Evolutionary conservation across 2,888 invertebrate species (phyloP).

Genomic region (Dendrolimus houi): DNA sequence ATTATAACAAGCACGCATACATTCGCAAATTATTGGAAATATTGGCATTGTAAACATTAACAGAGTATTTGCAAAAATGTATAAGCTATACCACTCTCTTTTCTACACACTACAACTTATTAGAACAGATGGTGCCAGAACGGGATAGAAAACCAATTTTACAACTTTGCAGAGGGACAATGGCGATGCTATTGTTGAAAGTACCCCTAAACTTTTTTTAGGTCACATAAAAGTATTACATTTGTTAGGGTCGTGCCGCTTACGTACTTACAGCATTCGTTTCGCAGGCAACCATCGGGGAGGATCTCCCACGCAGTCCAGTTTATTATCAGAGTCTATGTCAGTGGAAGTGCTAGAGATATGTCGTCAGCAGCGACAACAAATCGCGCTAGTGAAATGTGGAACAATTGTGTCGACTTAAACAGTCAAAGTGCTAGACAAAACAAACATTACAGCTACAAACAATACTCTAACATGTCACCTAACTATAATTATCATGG

Average conservation of each 20-base stretch:
- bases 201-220: constrained; percentile 74
- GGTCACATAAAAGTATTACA: constrained; percentile 74
- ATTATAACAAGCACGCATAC: constrained; percentile 39
- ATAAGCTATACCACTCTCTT: constrained; percentile 36
- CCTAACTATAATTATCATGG: constrained; percentile 44
- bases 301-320: constrained; percentile 59
- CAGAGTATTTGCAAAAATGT: constrained; percentile 51
- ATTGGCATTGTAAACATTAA: constrained; percentile 73
- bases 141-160: constrained; percentile 49
- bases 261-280: constrained; percentile 66
- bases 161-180: constrained; percentile 68
- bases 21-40: constrained; percentile 54
- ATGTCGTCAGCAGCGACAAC: constrained; percentile 56
- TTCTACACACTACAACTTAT: constrained; percentile 24
- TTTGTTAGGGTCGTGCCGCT: constrained; percentile 68
- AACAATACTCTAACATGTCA: constrained; percentile 37
- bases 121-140: constrained; percentile 25
- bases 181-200: constrained; percentile 69
- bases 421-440: constrained; percentile 44
- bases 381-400: constrained; percentile 61
- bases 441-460: constrained; percentile 38
- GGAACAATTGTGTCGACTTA: constrained; percentile 51
- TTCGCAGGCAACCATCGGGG: constrained; percentile 61
- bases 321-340: constrained; percentile 27
- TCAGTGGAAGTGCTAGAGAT: constrained; percentile 31